Percentiles rank a stretch among this genome's conserved stretches.
Conservation (phyloP, 2,888 invertebrate genomes). For the Drosophila macrospina region DNA sequence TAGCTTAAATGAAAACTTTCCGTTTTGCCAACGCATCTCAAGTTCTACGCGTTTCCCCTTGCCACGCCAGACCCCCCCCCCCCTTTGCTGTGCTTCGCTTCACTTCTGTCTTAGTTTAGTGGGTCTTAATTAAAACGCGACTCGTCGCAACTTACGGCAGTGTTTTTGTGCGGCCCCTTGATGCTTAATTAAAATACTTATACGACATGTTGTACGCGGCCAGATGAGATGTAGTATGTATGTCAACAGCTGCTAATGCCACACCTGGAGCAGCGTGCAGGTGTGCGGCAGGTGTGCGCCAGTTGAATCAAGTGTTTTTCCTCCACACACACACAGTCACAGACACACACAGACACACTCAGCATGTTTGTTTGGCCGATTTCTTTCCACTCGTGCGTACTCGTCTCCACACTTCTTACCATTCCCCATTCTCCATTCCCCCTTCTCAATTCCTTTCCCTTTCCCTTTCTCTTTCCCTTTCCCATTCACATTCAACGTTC, state of each 20-base stretch:
- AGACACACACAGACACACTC: not conserved
- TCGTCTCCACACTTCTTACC: not conserved
- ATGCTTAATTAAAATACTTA: conserved; percentile 81
- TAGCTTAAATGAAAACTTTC: conserved; percentile 77
- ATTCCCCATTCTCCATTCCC: not conserved
- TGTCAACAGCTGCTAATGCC: conserved; percentile 77
- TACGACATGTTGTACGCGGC: conserved; percentile 73
- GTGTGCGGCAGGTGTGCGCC: conserved; percentile 43
- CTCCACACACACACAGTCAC: conserved; percentile 1
- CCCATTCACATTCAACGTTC: conserved; percentile 1
- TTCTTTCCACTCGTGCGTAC: conserved; percentile 23
- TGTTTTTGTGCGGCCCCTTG: conserved; percentile 70
- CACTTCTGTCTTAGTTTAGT: conserved; percentile 67
- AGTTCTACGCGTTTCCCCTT: conserved; percentile 1
- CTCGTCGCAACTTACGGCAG: conserved; percentile 62
- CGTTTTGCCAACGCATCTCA: conserved; percentile 45
- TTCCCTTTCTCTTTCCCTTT: conserved; percentile 1
- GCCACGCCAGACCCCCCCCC: not conserved
- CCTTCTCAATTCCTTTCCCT: not conserved
- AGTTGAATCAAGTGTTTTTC: conserved; percentile 54
- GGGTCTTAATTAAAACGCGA: conserved; percentile 76
- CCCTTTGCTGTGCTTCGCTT: conserved; percentile 11
- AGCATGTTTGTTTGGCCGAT: conserved; percentile 49
- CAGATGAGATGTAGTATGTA: conserved; percentile 61
- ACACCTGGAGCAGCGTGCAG: conserved; percentile 53